A percentile compares a stretch with the other conserved stretches of the same genome.
Conservation (phyloP, 2,797 vertebrate species). For the Nyctalus aviator region DNA sequence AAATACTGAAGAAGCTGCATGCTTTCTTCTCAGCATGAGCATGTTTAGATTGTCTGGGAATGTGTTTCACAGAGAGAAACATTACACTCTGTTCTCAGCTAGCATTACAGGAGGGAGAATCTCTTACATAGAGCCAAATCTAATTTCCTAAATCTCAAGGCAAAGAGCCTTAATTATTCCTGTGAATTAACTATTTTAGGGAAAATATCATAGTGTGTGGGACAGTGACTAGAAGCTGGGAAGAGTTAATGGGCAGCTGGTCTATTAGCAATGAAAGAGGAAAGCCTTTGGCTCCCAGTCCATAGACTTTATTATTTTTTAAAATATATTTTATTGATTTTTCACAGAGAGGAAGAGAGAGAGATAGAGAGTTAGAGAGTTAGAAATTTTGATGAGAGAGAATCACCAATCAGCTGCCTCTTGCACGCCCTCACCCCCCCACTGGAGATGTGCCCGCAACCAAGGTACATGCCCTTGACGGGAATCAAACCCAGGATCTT, state of each 20-base stretch:
- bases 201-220: neutral
- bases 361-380: no score
- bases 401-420: no score
- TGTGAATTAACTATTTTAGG: slow-evolving; percentile 22
- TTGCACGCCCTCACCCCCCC: no score
- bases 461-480: no score
- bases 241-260: neutral
- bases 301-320: neutral
- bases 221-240: neutral
- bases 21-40: slow-evolving; percentile 38
- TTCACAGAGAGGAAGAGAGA: no score
- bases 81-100: neutral
- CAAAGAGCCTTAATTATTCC: slow-evolving; percentile 56
- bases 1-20: slow-evolving; percentile 5
- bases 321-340: no score
- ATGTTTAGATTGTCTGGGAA: slow-evolving; percentile 18
- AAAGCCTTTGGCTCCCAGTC: neutral
- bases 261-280: neutral
- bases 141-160: slow-evolving; percentile 23
- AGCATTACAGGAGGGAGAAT: neutral
- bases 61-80: slow-evolving; percentile 48
- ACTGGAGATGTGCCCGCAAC: no score
- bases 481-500: no score
- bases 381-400: no score
- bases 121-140: neutral